Evolutionary conservation across 2,888 invertebrate species (phyloP).

Genomic region (Watsonalla cultraria): DNA sequence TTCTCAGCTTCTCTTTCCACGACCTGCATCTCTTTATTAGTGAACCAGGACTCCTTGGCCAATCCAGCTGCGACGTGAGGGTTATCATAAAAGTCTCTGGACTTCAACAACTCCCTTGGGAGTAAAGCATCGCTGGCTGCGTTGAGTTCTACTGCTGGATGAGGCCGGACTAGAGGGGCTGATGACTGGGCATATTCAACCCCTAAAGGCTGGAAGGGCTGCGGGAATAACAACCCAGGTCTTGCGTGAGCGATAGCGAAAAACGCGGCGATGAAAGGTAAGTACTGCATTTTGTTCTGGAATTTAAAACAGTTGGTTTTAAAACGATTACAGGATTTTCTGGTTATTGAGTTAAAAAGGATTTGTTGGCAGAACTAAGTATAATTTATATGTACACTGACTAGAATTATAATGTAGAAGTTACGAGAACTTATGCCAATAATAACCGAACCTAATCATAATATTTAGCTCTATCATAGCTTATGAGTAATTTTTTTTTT

Average conservation of each 20-base stretch:
- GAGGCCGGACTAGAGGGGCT: constrained; percentile 64
- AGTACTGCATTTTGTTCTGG: constrained; percentile 49
- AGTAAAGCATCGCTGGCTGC: constrained; percentile 84
- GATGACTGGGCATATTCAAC: constrained; percentile 68
- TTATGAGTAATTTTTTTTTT: too few species aligned
- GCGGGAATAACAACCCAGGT: constrained; percentile 67
- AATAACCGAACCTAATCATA: too few species aligned
- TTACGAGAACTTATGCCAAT: too few species aligned
- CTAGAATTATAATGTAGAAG: too few species aligned
- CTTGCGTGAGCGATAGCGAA: constrained; percentile 64
- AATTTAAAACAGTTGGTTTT: constrained; percentile 5
- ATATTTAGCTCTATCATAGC: too few species aligned
- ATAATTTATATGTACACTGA: too few species aligned
- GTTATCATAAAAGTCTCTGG: constrained; percentile 86
- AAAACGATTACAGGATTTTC: not conserved
- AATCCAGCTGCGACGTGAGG: constrained; percentile 85
- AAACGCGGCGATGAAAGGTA: constrained; percentile 49
- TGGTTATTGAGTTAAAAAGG: not conserved
- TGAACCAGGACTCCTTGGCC: constrained; percentile 88
- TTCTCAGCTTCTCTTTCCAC: constrained; percentile 88
- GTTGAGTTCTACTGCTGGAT: constrained; percentile 85
- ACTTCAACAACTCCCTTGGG: constrained; percentile 83
- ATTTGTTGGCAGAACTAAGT: too few species aligned
- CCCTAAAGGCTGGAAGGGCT: constrained; percentile 62
- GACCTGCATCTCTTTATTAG: constrained; percentile 87